phyloP scores from a whole-genome alignment of 1,140 invertebrate species.

The Platyura marginata region DNA sequence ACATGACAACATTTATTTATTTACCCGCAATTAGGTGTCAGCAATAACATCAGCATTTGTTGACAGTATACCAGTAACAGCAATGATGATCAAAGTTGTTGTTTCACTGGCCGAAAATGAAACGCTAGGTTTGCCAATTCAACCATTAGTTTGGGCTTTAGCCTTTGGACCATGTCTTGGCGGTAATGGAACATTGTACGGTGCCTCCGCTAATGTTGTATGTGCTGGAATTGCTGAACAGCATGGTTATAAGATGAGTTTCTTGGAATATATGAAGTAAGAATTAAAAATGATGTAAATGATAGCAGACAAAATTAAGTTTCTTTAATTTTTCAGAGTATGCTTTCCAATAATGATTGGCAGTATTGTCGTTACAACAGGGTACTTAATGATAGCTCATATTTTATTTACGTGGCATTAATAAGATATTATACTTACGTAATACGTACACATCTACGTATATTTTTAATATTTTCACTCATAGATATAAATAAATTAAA shows the following conservation, averaged over 20 bases:
- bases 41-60: conserved; percentile 59
- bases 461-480: no score
- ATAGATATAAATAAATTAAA: no score
- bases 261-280: conserved; percentile 49
- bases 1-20: neutral
- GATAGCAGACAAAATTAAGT: conserved; percentile 13
- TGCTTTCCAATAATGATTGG: conserved; percentile 61
- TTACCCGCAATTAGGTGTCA: conserved; percentile 31
- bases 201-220: conserved; percentile 63
- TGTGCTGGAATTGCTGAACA: conserved; percentile 67
- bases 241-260: conserved; percentile 59
- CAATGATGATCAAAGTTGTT: conserved; percentile 63
- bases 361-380: conserved; percentile 39
- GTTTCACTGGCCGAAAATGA: conserved; percentile 37
- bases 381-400: conserved; percentile 52
- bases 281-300: neutral
- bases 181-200: conserved; percentile 70
- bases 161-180: conserved; percentile 61
- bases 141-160: conserved; percentile 53
- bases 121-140: conserved; percentile 39
- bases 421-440: no score
- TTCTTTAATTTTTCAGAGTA: conserved; percentile 32
- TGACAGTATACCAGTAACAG: conserved; percentile 68
- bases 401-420: conserved; percentile 43
- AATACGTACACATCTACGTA: no score